Evolutionary conservation across 2,113 vertebrate genomes (phyloP).

Genomic region (Spermophilus dauricus): DNA sequence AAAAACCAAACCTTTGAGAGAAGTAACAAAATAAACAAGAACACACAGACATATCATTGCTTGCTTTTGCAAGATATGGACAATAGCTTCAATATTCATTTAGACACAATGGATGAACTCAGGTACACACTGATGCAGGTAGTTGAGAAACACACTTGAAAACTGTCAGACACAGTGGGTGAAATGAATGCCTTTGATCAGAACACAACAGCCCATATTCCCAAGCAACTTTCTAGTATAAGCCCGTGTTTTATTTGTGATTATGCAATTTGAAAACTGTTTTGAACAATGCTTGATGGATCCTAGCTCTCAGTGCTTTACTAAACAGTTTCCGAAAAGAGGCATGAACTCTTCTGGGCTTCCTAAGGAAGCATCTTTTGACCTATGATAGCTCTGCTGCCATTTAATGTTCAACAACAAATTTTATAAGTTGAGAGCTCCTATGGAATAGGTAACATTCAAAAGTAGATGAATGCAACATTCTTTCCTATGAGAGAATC

Average conservation of each 20-base stretch:
- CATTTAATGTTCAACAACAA: not conserved
- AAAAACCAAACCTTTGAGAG: not conserved
- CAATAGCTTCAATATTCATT: not conserved
- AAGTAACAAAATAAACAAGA: conserved; percentile 14
- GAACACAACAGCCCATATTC: not conserved
- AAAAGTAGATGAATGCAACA: not conserved
- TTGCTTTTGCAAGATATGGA: not conserved
- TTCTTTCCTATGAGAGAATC: not conserved
- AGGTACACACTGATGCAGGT: too few relatives aligned
- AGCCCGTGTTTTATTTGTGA: not conserved
- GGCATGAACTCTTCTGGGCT: not conserved
- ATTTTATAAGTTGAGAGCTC: not conserved
- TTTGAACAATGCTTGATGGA: not conserved
- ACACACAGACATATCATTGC: not conserved
- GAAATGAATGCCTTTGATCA: not conserved
- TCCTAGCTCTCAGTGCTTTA: not conserved
- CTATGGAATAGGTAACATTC: not conserved
- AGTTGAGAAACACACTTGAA: not conserved
- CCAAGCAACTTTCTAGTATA: not conserved
- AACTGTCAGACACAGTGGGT: not conserved
- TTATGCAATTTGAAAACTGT: not conserved
- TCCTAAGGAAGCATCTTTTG: not conserved
- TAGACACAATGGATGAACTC: not conserved
- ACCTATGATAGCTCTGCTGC: not conserved
- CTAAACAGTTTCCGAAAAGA: not conserved